A percentile compares a stretch with the other conserved stretches of the same genome.
Evolutionary conservation across 2,888 invertebrate genomes (phyloP).

Genomic region (Megamerina dolium): DNA sequence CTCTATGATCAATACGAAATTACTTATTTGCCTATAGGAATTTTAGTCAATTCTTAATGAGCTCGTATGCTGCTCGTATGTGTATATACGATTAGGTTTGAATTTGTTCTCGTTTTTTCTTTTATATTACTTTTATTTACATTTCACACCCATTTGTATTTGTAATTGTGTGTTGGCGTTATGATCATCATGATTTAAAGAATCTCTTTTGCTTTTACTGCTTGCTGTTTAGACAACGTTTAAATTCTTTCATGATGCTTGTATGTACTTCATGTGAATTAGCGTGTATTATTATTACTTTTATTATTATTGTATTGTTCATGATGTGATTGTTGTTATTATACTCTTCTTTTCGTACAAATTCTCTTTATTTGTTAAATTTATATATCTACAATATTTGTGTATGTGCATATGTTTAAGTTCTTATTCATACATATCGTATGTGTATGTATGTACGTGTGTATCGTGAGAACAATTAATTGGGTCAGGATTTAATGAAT

Average conservation of each 20-base stretch:
- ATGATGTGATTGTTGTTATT: too few species aligned
- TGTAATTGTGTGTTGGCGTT: background rate
- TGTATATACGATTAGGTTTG: background rate
- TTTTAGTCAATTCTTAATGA: background rate
- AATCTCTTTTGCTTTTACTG: background rate
- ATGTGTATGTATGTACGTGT: background rate
- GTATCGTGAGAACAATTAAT: slow-evolving; percentile 35
- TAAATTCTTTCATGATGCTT: too few species aligned
- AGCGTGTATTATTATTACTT: too few species aligned
- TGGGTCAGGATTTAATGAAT: slow-evolving; percentile 38
- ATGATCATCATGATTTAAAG: background rate
- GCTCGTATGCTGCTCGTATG: background rate
- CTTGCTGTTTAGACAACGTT: too few species aligned
- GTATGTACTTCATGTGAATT: too few species aligned
- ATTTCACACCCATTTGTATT: slow-evolving; percentile 1
- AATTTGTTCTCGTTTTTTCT: background rate
- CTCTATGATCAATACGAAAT: too few species aligned
- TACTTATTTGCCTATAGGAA: background rate
- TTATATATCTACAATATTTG: too few species aligned
- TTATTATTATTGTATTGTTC: too few species aligned
- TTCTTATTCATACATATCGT: too few species aligned
- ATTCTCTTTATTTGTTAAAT: too few species aligned
- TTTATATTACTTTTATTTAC: background rate
- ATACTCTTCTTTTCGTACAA: too few species aligned
- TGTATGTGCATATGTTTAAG: too few species aligned